A percentile compares a stretch with the other conserved stretches of the same genome.
Evolutionary conservation across 2,797 vertebrate species (phyloP).

Genomic region (Silurus lanzhouensis): DNA sequence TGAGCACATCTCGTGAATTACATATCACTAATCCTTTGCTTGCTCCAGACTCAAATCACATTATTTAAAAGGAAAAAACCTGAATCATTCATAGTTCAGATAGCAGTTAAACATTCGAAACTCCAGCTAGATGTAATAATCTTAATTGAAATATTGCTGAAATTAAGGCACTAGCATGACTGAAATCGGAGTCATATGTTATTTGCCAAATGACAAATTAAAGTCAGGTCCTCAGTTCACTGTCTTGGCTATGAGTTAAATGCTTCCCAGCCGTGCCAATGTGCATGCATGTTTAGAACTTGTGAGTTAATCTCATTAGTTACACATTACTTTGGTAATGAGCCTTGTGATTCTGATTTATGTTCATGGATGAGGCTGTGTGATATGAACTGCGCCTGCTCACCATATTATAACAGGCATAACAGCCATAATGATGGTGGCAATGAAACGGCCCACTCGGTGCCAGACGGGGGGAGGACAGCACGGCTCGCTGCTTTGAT

Average conservation of each 20-base stretch:
- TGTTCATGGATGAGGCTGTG: conserved; percentile 26
- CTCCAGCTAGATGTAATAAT: conserved; percentile 42
- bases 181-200: conserved; percentile 19
- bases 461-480: conserved; percentile 33
- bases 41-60: conserved; percentile 39
- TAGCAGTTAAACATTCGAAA: conserved; percentile 18
- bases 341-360: conserved; percentile 44
- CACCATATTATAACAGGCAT: conserved; percentile 30
- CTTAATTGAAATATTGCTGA: conserved; percentile 26
- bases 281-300: conserved; percentile 38
- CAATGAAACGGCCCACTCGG: conserved; percentile 33
- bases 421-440: conserved; percentile 41
- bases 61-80: conserved; percentile 41
- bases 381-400: conserved; percentile 30
- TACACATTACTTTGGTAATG: conserved; percentile 48
- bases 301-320: conserved; percentile 47
- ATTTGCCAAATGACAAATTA: conserved; percentile 33
- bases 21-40: conserved; percentile 37
- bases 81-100: conserved; percentile 38
- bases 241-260: conserved; percentile 30
- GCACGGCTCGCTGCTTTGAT: conserved; percentile 68
- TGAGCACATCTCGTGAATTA: conserved; percentile 37
- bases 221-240: conserved; percentile 15
- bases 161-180: conserved; percentile 41
- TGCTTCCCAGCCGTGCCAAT: conserved; percentile 22